Base-by-base conservation (phyloP, 2,113 vertebrate genomes). In the Ia io region DNA sequence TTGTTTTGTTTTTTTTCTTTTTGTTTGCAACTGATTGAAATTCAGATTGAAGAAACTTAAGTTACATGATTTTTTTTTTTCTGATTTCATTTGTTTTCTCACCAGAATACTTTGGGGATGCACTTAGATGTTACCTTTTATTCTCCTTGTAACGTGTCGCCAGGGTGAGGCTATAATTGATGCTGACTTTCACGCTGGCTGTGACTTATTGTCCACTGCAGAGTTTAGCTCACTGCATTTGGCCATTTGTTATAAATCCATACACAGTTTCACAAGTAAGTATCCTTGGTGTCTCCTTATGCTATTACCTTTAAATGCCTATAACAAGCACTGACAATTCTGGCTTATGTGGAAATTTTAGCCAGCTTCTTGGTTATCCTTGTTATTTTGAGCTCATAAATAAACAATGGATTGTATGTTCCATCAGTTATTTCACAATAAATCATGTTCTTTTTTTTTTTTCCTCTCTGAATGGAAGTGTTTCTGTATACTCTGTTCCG, bases 21-120 rank as follows among this genome's bases (percentile, higher is more conserved):
- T 49, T 86, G n/a, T 73, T 91, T 94, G 40, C 2, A 63, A 37
- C 32, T 35, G 35, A 86, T 6, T 93, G 35, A 95, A 80, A 95
- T 95, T 95, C 76, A 80, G 25, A 91, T 63, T 42, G 18, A 76
- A 71, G 35, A 83, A 71, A 80, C 6, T n/a, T 47, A 16, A n/a
- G n/a, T n/a, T n/a, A n/a, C n/a, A n/a, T n/a, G n/a, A n/a, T n/a
- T n/a, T n/a, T n/a, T n/a, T 32, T 59, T 23, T 70, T 56, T 5
- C 63, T 84, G 42, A 91, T 73, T 94, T 94, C 20, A 83, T 85
- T 94, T 61, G n/a, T 85, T 91, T 94, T 35, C 70, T 94, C n/a
- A 92, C 65, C 87, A 93, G 49, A 53, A 89, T 95, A 77, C 40
- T 92, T 88, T 17, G 69, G 12, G 30, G 44, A 80, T n/a, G 51